A percentile compares a stretch with the other conserved stretches of the same genome.
These are phyloP conservation scores for Catostylus mosaicus DNA, from an alignment of 30 jellyfish, hydroid and myxozoan species.

Conservation along the genomic window DNA sequence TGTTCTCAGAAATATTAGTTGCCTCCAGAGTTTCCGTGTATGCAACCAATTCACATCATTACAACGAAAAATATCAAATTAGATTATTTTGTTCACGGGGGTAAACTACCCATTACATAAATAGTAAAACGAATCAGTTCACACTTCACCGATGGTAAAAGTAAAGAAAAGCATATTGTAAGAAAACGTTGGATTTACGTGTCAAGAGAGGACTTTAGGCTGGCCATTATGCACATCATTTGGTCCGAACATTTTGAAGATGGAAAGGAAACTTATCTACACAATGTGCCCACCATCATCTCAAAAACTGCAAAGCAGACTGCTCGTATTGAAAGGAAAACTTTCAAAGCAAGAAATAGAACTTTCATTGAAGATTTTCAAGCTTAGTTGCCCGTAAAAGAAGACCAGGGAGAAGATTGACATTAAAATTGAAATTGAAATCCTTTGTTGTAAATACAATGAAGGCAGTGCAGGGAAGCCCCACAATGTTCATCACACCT, in stretches of 20 bases:
- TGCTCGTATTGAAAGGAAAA: constrained; percentile 2
- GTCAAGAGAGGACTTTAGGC: constrained; percentile 24
- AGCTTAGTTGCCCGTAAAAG: too few relatives aligned
- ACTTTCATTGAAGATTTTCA: neutral
- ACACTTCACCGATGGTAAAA: constrained; percentile 53
- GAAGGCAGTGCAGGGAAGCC: constrained; percentile 35
- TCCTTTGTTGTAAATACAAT: constrained; percentile 48
- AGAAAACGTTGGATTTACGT: constrained; percentile 33
- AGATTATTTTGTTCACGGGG: too few relatives aligned
- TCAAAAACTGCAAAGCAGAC: constrained; percentile 16
- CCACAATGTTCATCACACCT: constrained; percentile 55
- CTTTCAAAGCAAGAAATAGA: constrained; percentile 32
- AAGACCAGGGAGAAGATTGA: neutral
- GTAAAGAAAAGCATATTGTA: constrained; percentile 36
- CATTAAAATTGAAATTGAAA: neutral
- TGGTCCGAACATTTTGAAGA: constrained; percentile 49
- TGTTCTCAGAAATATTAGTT: too few relatives aligned
- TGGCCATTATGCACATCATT: constrained; percentile 35
- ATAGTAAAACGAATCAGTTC: too few relatives aligned
- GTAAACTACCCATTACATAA: too few relatives aligned
- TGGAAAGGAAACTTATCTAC: constrained; percentile 50
- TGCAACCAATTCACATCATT: too few relatives aligned
- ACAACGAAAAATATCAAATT: too few relatives aligned
- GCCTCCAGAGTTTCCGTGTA: too few relatives aligned
- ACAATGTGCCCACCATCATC: constrained; percentile 48